Conservation (phyloP, 2,113 vertebrate genomes). For the Osmerus eperlanus region DNA sequence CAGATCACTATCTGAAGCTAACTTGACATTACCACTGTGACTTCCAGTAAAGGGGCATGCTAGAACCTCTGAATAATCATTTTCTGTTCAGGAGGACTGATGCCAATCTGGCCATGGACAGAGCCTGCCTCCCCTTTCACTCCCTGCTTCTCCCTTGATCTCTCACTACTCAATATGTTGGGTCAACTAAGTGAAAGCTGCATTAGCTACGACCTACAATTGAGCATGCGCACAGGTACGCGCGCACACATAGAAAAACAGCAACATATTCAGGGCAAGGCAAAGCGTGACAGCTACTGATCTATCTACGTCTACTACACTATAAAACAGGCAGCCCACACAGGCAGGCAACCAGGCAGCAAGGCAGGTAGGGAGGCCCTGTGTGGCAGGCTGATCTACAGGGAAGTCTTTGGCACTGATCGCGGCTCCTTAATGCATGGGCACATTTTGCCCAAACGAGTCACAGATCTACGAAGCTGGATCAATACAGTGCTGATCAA, state of each 20-base stretch:
- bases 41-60: slow-evolving; percentile 17
- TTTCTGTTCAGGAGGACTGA: slow-evolving; percentile 27
- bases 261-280: slow-evolving; percentile 5
- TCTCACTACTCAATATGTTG: background rate
- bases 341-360: slow-evolving; percentile 12
- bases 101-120: slow-evolving; percentile 9
- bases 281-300: slow-evolving; percentile 8
- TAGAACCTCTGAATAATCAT: slow-evolving; percentile 10
- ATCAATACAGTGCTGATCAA: slow-evolving; percentile 42
- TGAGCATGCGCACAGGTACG: slow-evolving; percentile 7
- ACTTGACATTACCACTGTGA: background rate
- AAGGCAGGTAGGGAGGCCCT: too few species aligned
- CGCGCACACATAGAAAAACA: background rate
- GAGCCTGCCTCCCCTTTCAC: background rate
- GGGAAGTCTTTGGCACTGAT: slow-evolving; percentile 43
- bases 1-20: slow-evolving; percentile 2
- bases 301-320: background rate
- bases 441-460: slow-evolving; percentile 32
- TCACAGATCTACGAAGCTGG: slow-evolving; percentile 16
- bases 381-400: slow-evolving; percentile 3
- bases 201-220: background rate
- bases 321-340: slow-evolving; percentile 12
- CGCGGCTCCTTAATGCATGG: slow-evolving; percentile 50
- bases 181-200: background rate
- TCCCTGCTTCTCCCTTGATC: background rate